Evolutionary conservation across 2,797 vertebrate species (phyloP).

Genomic region (Chanos chanos): DNA sequence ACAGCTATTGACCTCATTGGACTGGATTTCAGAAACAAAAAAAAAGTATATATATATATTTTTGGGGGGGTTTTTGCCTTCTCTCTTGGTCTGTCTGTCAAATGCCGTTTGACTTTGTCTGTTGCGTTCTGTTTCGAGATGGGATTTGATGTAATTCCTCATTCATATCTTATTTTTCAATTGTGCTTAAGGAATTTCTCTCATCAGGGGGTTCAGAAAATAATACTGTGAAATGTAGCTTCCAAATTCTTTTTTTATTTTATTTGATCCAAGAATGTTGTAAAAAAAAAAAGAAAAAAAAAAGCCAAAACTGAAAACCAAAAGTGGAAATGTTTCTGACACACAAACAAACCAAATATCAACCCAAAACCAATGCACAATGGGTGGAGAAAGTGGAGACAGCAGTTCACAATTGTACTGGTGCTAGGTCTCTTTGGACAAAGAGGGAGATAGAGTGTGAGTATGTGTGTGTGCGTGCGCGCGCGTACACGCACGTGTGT

Average conservation of each 20-base stretch:
- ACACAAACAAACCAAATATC: slow-evolving; percentile 52
- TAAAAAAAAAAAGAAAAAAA: slow-evolving; percentile 44
- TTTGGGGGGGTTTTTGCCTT: slow-evolving; percentile 42
- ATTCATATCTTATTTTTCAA: slow-evolving; percentile 64
- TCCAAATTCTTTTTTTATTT: slow-evolving; percentile 55
- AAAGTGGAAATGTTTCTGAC: slow-evolving; percentile 63
- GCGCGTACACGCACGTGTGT: neutral
- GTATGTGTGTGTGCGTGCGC: neutral
- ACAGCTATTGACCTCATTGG: slow-evolving; percentile 71
- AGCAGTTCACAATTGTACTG: slow-evolving; percentile 26
- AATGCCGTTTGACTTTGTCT: slow-evolving; percentile 65
- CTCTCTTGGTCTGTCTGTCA: slow-evolving; percentile 68
- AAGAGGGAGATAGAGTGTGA: neutral
- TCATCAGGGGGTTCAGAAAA: slow-evolving; percentile 61
- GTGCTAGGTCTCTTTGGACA: slow-evolving; percentile 36
- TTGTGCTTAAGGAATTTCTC: slow-evolving; percentile 53
- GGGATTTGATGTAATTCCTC: slow-evolving; percentile 50
- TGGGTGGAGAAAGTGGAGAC: slow-evolving; percentile 31
- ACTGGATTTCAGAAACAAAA: slow-evolving; percentile 59
- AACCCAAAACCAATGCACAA: slow-evolving; percentile 71
- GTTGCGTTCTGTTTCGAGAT: slow-evolving; percentile 66
- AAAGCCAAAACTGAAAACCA: slow-evolving; percentile 69
- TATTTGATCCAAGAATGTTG: slow-evolving; percentile 62
- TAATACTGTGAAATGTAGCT: slow-evolving; percentile 75
- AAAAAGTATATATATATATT: slow-evolving; percentile 26